Conservation (phyloP, 2,113 vertebrate genomes). For the Ciconia boyciana region DNA sequence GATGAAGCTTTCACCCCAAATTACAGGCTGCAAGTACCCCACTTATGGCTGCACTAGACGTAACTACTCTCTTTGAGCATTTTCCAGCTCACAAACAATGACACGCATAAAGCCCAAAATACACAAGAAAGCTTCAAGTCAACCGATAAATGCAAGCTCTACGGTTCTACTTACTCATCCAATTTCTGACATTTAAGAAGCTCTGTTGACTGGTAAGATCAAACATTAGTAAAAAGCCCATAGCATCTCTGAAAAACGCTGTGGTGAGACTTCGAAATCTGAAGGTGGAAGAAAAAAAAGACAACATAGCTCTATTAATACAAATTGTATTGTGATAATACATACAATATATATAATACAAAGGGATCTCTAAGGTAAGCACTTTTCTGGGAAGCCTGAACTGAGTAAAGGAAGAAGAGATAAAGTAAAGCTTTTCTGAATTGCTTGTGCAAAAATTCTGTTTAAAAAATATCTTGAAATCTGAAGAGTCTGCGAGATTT, state of each 20-base stretch:
- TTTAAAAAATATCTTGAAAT: not conserved
- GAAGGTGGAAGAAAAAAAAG: not conserved
- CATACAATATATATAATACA: not conserved
- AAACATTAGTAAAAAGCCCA: slow-evolving; percentile 96
- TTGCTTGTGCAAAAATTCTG: not conserved
- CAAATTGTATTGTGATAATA: not conserved
- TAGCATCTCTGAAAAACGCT: slow-evolving; percentile 95
- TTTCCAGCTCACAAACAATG: not conserved
- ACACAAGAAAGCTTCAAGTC: not conserved
- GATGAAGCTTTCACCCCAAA: not conserved
- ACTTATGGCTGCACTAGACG: not conserved
- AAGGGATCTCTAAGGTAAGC: not conserved
- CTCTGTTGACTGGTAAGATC: slow-evolving; percentile 96
- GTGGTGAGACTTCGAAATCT: slow-evolving; percentile 90
- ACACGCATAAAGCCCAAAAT: not conserved
- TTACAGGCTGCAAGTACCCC: not conserved
- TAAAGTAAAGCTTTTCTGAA: not conserved
- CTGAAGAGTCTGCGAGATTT: not conserved
- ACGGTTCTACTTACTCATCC: slow-evolving; percentile 88
- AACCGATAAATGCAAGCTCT: not conserved
- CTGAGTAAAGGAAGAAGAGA: not conserved
- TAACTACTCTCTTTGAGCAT: not conserved
- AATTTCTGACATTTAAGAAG: slow-evolving; percentile 94
- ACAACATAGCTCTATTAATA: not conserved
- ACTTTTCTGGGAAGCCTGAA: not conserved